phyloP scores from a whole-genome alignment of 2,888 invertebrate species.

The Phanerotoma sp. region DNA sequence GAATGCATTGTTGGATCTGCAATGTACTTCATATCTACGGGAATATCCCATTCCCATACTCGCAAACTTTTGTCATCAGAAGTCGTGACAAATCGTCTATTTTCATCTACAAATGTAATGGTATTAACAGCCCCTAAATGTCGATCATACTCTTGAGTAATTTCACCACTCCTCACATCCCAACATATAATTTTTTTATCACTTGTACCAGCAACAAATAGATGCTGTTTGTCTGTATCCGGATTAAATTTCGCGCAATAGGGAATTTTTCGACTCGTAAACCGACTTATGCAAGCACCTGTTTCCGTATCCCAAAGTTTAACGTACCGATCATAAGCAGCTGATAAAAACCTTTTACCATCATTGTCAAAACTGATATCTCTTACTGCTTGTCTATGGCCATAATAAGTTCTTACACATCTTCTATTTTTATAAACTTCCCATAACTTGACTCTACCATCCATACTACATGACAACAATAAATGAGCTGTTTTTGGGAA shows the following conservation, averaged over 20 bases:
- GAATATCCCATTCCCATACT: slow-evolving; percentile 99
- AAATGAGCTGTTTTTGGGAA: slow-evolving; percentile 94
- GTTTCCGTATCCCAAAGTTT: slow-evolving; percentile 99
- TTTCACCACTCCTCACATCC: slow-evolving; percentile 93
- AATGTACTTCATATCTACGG: slow-evolving; percentile 99
- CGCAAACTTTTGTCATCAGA: slow-evolving; percentile 98
- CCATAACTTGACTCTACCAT: slow-evolving; percentile 96
- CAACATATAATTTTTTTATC: slow-evolving; percentile 99
- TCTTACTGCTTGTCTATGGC: slow-evolving; percentile 95
- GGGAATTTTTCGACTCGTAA: slow-evolving; percentile 95
- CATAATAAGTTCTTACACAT: slow-evolving; percentile 91
- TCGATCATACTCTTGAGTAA: slow-evolving; percentile 97
- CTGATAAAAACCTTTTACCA: slow-evolving; percentile 91
- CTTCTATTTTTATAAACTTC: slow-evolving; percentile 95
- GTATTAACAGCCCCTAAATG: slow-evolving; percentile 99
- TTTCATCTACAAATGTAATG: slow-evolving; percentile 99
- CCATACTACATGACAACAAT: slow-evolving; percentile 95
- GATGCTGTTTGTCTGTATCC: slow-evolving; percentile 93
- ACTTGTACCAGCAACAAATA: slow-evolving; percentile 97
- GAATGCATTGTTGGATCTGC: slow-evolving; percentile 99
- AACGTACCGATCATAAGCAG: slow-evolving; percentile 96
- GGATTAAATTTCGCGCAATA: slow-evolving; percentile 99
- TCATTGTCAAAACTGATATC: slow-evolving; percentile 95
- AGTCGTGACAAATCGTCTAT: slow-evolving; percentile 95
- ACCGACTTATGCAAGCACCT: slow-evolving; percentile 81